These are phyloP conservation scores for Murina feae DNA, from an alignment of 2,113 vertebrate genomes.

Conservation along the genomic window DNA sequence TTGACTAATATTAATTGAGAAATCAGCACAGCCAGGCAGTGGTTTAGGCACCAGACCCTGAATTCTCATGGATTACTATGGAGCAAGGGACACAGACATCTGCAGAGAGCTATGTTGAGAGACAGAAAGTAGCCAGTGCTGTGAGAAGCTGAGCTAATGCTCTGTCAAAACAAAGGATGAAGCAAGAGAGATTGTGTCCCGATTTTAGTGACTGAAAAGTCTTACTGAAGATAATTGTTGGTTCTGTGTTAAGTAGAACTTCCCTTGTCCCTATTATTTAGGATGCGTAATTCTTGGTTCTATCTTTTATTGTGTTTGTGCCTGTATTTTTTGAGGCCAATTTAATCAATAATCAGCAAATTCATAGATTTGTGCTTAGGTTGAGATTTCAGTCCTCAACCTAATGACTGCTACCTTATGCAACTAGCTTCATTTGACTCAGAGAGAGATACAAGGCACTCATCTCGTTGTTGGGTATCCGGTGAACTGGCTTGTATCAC, in stretches of 20 bases:
- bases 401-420: neutral
- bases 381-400: neutral
- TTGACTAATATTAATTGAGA: neutral
- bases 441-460: neutral
- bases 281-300: neutral
- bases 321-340: neutral
- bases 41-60: neutral
- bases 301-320: neutral
- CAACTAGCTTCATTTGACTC: neutral
- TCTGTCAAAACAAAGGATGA: neutral
- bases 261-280: neutral
- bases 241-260: neutral
- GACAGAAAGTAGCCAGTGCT: neutral
- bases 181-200: neutral
- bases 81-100: neutral
- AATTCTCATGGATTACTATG: neutral
- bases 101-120: neutral
- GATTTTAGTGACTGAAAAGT: neutral
- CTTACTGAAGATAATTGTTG: neutral
- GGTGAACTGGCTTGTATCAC: neutral
- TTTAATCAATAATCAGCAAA: neutral
- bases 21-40: neutral
- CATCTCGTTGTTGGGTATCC: neutral
- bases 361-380: neutral
- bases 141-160: neutral